Base-by-base conservation (phyloP, 2,797 vertebrate species). In the Pelobates cultripes region DNA sequence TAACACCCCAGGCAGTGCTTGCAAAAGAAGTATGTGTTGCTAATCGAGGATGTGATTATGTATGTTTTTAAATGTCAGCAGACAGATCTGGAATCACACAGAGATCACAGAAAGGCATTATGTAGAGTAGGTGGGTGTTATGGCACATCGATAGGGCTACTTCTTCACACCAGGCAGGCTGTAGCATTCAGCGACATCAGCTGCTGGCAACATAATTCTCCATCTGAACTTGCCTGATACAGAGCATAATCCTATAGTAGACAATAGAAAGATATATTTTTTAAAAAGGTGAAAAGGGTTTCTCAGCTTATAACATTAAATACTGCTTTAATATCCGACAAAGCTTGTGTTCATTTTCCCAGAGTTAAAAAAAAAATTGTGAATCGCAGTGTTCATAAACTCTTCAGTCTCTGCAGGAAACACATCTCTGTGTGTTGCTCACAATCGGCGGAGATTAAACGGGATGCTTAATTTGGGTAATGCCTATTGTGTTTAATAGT, bases 401-500 rank as follows among this genome's bases (percentile, higher is more conserved):
- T 28, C 51, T 73, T 41, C 71, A 57, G 17, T 43, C 53, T 74
- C 41, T 43, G 42, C 53, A 61, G 41, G 51, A 57, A 43, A n/a
- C 12, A 12, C 53, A 71, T 51, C 45, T 17, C 45, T 71, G 2
- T 15, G 17, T 15, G 12, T 28, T 71, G 12, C n/a, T 10, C 44
- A 28, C n/a, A 71, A 40, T 28, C 45, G 70, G 45, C 6, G 44
- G 7, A 53, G 70, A 71, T 71, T 71, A 71, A 44, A 40, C 12
- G 13, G 43, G 43, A 45, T 45, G 42, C 45, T 43, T 28, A 7
- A 71, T 71, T 51, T 71, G 44, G 70, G 70, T 28, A 71, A 53
- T 71, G 45, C 70, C 68, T 53, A 51, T 51, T 71, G 45, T 71
- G 70, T 71, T 53, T 71, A 4, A 51, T 71, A 45, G 70, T 53